phyloP scores from a whole-genome alignment of 2,888 invertebrate genomes.

The Sarcophaga rosellei region DNA sequence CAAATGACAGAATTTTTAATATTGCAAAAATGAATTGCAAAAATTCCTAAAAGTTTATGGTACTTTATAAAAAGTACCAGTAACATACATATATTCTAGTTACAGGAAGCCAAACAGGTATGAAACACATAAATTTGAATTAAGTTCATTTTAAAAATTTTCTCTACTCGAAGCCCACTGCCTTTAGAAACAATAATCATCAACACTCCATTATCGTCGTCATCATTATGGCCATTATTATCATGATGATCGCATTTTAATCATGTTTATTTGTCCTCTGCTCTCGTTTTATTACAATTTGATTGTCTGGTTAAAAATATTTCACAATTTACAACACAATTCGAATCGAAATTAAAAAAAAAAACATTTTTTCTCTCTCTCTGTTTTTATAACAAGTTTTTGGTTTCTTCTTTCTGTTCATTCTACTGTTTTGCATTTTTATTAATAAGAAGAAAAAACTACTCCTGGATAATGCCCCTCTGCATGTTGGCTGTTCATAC shows the following conservation, averaged over 20 bases:
- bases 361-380: too few species aligned
- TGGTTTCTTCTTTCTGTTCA: neutral
- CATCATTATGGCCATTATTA: constrained; percentile 33
- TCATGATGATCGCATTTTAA: constrained; percentile 40
- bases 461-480: constrained; percentile 3
- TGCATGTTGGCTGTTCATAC: constrained; percentile 1
- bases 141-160: neutral
- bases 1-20: too few species aligned
- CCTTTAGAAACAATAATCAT: neutral
- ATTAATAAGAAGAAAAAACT: neutral
- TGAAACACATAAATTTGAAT: too few species aligned
- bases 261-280: constrained; percentile 56
- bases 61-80: too few species aligned
- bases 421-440: constrained; percentile 18
- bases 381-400: constrained; percentile 54
- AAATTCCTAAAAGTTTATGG: too few species aligned
- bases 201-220: neutral
- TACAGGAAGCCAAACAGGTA: too few species aligned
- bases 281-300: constrained; percentile 58
- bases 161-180: neutral
- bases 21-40: too few species aligned
- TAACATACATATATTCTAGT: too few species aligned
- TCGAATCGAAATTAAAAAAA: constrained; percentile 23
- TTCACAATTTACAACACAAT: constrained; percentile 44
- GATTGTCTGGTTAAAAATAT: constrained; percentile 43